Evolutionary conservation across 2,888 invertebrate genomes (phyloP), one percentile per base, ranked within the genome.

Genomic region (Thymelicus sylvestris): DNA sequence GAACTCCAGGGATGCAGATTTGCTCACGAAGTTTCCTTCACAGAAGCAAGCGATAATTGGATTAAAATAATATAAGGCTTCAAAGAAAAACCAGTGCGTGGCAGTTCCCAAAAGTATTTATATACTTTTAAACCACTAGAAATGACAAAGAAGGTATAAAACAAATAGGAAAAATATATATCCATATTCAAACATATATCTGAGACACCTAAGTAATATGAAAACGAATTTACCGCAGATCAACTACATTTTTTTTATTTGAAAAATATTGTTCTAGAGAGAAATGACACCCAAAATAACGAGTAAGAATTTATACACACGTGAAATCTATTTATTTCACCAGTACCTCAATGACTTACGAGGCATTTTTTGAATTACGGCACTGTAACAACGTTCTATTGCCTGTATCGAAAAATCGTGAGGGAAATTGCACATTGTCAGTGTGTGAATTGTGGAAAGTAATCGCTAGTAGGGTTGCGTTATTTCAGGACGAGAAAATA

Each of bases 381-480:
- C 68, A 55, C 38, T 68, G 55, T 63, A 55, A 68, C 68, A 68
- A 68, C 68, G 62, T 44, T 55, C 68, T 68, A 38, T 50, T 63
- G 44, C 62, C 31, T 67, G 67, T 67, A 63, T 63, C 68, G 68
- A 69, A 69, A 69, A 69, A 69, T 69, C 68, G 68, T 69, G 68
- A 69, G 63, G 68, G 63, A 63, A 69, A 69, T 69, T 69, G 61
- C 63, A 69, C 68, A 69, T 69, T 69, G 68, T 69, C 63, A 69
- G 68, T 69, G 68, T 69, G 68, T 69, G 68, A 69, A 69, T 57
- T 69, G 68, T 63, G 57, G 31, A 64, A 48, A 57, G 63, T 69
- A 69, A 69, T 55, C 13, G 63, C 48, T 63, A 24, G 47, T 64
- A 69, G 68, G 68, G 68, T 19, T 67, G 52, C 44, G 48, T 52